Percentiles rank a stretch among this genome's conserved stretches.
Conservation (phyloP, 2,113 vertebrate species). For the Hucho hucho region DNA sequence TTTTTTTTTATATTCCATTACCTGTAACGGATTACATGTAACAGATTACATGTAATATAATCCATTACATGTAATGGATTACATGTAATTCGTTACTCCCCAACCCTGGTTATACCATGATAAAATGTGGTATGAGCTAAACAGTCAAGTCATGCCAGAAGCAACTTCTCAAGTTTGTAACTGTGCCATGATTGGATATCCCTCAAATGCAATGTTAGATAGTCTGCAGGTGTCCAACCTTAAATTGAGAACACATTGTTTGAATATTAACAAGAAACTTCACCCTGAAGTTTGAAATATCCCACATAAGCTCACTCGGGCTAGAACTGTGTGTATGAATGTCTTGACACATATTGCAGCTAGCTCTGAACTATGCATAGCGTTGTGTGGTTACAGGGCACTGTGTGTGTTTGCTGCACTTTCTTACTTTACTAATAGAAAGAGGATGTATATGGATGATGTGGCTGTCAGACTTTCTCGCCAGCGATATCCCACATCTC, state of each 20-base stretch:
- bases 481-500: constrained; percentile 26
- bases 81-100: too few species aligned
- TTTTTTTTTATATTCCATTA: too few species aligned
- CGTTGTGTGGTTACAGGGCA: constrained; percentile 35
- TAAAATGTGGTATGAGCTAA: too few species aligned
- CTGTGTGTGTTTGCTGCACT: constrained; percentile 12
- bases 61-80: too few species aligned
- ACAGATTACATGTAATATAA: too few species aligned
- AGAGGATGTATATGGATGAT: constrained; percentile 31
- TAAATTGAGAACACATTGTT: constrained; percentile 38
- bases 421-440: constrained; percentile 35
- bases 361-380: constrained; percentile 55
- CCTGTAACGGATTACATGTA: too few species aligned
- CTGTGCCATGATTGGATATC: neutral
- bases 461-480: constrained; percentile 23
- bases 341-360: constrained; percentile 51
- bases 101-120: too few species aligned
- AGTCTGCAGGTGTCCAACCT: constrained; percentile 45
- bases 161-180: neutral
- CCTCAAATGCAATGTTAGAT: too few species aligned
- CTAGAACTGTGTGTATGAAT: constrained; percentile 41
- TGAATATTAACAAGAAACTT: constrained; percentile 44
- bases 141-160: neutral
- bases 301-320: constrained; percentile 24
- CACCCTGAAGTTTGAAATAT: constrained; percentile 43